Conservation (phyloP, 2,888 invertebrate species). For the Hydriomena furcata region DNA sequence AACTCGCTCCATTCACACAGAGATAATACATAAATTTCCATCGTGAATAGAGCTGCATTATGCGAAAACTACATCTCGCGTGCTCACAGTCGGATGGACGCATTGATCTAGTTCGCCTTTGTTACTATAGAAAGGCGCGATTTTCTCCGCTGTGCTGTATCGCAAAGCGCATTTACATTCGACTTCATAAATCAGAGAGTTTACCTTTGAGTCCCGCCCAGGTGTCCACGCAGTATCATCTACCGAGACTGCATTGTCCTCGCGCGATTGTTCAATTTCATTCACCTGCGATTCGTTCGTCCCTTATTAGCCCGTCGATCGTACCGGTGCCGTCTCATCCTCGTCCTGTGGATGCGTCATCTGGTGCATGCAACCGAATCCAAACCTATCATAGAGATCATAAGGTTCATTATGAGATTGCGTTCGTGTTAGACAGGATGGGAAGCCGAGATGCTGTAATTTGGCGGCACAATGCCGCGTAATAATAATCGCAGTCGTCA, state of each 20-base stretch:
- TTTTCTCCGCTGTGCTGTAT: constrained; percentile 64
- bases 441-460: constrained; percentile 79
- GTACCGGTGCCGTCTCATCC: constrained; percentile 42
- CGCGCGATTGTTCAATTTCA: constrained; percentile 50
- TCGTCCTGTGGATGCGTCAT: constrained; percentile 49
- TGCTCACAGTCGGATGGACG: constrained; percentile 53
- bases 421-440: constrained; percentile 64
- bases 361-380: constrained; percentile 33
- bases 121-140: constrained; percentile 59
- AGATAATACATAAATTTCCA: constrained; percentile 44
- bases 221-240: constrained; percentile 60
- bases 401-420: constrained; percentile 42
- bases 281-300: constrained; percentile 67
- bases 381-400: constrained; percentile 32
- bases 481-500: constrained; percentile 75
- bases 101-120: constrained; percentile 60
- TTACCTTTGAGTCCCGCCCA: constrained; percentile 56
- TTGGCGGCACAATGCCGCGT: constrained; percentile 77
- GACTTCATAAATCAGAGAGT: constrained; percentile 66
- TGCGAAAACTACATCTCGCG: constrained; percentile 52
- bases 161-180: constrained; percentile 52
- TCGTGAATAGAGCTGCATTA: constrained; percentile 43
- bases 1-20: constrained; percentile 45
- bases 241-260: constrained; percentile 55
- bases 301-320: constrained; percentile 60